These are phyloP conservation scores for Macrobrachium rosenbergii DNA, from an alignment of 1,140 invertebrate genomes.

Conservation along the genomic window DNA sequence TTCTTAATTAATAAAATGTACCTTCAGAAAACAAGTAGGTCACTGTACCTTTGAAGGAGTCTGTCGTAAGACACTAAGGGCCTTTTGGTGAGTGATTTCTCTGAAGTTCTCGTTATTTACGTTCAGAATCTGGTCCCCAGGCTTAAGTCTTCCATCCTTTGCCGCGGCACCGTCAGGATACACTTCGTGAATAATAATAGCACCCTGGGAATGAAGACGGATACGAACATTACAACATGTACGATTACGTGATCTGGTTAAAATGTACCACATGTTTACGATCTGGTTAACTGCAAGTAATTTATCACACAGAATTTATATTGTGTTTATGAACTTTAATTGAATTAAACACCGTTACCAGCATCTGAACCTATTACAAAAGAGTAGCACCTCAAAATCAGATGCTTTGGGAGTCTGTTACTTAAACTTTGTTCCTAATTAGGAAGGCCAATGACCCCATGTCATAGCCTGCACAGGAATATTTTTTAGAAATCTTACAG, in stretches of 20 bases:
- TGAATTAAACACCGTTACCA: too few relatives aligned
- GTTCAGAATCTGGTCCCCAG: constrained; percentile 94
- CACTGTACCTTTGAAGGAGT: constrained; percentile 77
- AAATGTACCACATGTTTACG: not conserved
- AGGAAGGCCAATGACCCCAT: too few relatives aligned
- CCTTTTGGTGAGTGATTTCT: constrained; percentile 77
- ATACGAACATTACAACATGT: not conserved
- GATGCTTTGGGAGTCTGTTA: too few relatives aligned
- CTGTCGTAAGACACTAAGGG: constrained; percentile 80
- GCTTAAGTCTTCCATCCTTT: constrained; percentile 89
- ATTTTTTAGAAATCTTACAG: too few relatives aligned
- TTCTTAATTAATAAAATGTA: not conserved
- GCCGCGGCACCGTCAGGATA: constrained; percentile 92
- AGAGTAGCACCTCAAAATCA: too few relatives aligned
- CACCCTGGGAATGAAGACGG: constrained; percentile 77
- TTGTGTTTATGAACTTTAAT: too few relatives aligned
- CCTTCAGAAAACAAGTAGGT: not conserved
- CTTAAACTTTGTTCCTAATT: too few relatives aligned
- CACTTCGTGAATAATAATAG: constrained; percentile 93
- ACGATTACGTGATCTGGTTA: not conserved
- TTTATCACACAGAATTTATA: too few relatives aligned
- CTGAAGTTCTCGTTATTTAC: constrained; percentile 85
- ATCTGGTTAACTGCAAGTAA: too few relatives aligned
- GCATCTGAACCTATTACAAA: too few relatives aligned
- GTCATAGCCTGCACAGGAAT: too few relatives aligned